phyloP scores from a whole-genome alignment of 2,113 vertebrate genomes.

The Setophaga coronata region DNA sequence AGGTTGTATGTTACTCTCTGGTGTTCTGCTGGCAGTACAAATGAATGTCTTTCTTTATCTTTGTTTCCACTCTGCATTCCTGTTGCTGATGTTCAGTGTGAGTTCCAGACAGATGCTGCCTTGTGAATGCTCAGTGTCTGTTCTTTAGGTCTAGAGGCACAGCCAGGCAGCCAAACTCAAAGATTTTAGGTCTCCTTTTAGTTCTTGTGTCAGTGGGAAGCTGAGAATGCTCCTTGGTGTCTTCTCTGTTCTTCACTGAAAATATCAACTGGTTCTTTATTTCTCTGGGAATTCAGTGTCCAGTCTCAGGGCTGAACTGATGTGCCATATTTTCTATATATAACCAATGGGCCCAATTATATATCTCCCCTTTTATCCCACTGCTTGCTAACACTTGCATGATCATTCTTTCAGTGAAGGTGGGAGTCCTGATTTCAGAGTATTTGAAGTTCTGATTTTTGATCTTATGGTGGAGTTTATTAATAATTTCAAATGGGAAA shows the following conservation, averaged over 20 bases:
- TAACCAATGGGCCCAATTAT: not conserved
- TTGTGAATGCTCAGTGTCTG: not conserved
- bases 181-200: not conserved
- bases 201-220: not conserved
- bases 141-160: not conserved
- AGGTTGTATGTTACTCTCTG: not conserved
- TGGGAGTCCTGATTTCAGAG: not conserved
- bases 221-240: not conserved
- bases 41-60: not conserved
- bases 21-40: not conserved
- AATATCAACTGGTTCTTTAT: not conserved
- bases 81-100: not conserved
- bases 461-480: not conserved
- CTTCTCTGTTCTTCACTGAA: not conserved
- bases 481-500: not conserved
- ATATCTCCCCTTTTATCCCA: not conserved
- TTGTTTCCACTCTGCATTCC: not conserved
- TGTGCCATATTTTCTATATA: not conserved
- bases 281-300: not conserved
- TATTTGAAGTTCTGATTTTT: not conserved
- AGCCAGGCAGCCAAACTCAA: not conserved
- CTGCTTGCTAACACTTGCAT: not conserved
- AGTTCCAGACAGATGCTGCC: not conserved
- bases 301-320: not conserved
- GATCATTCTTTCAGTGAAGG: not conserved